A percentile compares a stretch with the other conserved stretches of the same genome.
Conservation (phyloP, 2,888 invertebrate genomes). For the Conchocele bisecta region DNA sequence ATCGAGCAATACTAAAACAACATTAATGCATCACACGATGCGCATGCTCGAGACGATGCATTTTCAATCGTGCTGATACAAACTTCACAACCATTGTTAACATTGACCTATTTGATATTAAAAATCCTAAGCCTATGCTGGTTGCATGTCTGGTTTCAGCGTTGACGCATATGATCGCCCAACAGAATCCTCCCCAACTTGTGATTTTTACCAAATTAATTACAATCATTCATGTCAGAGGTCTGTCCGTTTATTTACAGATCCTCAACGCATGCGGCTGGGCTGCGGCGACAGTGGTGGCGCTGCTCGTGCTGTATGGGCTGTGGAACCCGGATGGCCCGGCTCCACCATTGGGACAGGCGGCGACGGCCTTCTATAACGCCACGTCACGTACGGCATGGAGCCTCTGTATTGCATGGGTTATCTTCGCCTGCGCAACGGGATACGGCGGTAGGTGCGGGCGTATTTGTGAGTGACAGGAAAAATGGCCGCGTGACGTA, state of each 20-base stretch:
- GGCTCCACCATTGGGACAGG: slow-evolving; percentile 16
- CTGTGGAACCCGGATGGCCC: slow-evolving; percentile 35
- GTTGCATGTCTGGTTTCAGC: too few species aligned
- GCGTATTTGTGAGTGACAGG: not conserved
- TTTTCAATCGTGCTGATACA: too few species aligned
- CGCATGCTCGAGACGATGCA: too few species aligned
- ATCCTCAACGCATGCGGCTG: slow-evolving; percentile 30
- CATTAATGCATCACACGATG: too few species aligned
- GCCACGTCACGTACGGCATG: slow-evolving; percentile 83
- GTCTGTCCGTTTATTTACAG: slow-evolving; percentile 15
- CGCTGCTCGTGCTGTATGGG: slow-evolving; percentile 41
- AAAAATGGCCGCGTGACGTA: not conserved
- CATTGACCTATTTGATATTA: too few species aligned
- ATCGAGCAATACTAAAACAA: too few species aligned
- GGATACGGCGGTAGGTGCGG: slow-evolving; percentile 84
- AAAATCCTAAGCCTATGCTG: too few species aligned
- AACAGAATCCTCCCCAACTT: too few species aligned
- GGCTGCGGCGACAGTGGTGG: slow-evolving; percentile 31
- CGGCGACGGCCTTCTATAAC: slow-evolving; percentile 80
- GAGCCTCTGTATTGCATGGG: slow-evolving; percentile 84
- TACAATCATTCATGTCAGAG: too few species aligned
- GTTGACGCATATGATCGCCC: too few species aligned
- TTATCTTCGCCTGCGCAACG: slow-evolving; percentile 84
- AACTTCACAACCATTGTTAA: too few species aligned
- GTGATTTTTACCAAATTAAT: too few species aligned